Base-by-base conservation (phyloP, 2,797 vertebrate genomes). In the Gila robusta region DNA sequence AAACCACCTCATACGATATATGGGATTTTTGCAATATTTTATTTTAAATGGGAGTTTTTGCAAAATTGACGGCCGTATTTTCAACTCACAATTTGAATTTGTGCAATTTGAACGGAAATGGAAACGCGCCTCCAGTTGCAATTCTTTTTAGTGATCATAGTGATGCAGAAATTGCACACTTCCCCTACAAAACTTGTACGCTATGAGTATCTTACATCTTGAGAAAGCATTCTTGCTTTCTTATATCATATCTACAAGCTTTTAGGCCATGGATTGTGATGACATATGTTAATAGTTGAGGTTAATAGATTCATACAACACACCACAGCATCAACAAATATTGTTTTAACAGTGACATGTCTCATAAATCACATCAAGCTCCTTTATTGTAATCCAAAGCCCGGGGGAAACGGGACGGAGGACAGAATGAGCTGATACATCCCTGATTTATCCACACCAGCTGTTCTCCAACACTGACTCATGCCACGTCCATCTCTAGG, bases 331-430 rank as follows among this genome's bases (percentile, higher is more conserved):
- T 79, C 79, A 82, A 59, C 74, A 88, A 85, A 78, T 72, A 85
- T 79, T 64, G 83, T 82, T 85, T 79, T 88, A 82, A 85, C 74
- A 85, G 79, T 78, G 79, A 86, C 83, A 79, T 78, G 37, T 78
- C 67, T 49, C 21, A 23, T 78, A 88, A 88, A 88, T 85, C 72
- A 82, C 62, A 78, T 85, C 69, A 81, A 77, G 54, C 62, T 66
- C 70, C 79, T 39, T 83, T 73, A 82, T 70, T 82, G 79, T 79
- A 77, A 77, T 88, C 79, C 73, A 79, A 56, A 19, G 26, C 79
- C 79, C 32, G 23, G 44, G 83, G 76, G 72, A 62, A 69, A 82
- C 32, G 37, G n/a, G 56, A 79, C 23, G 5, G 52, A 78, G 69
- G 64, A 86, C 64, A 64, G 26, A 64, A 26, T 64, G 62, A 74